These are phyloP conservation scores for Chymomyza fuscimana DNA, from an alignment of 2,888 invertebrate species.

Conservation along the genomic window DNA sequence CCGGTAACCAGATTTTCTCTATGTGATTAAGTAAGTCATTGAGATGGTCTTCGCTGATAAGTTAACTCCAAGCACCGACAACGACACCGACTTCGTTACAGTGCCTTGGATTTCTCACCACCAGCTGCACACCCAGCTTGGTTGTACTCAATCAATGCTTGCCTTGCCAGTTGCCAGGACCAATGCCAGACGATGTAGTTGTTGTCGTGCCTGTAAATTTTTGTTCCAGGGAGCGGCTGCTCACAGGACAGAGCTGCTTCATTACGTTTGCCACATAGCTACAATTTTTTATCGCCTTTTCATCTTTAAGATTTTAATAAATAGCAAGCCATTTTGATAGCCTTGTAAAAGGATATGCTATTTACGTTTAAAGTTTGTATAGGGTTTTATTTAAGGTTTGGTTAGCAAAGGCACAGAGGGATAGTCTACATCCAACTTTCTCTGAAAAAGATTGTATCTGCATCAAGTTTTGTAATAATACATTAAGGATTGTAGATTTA, in stretches of 20 bases:
- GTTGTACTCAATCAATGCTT: slow-evolving; percentile 25
- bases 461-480: too few relatives aligned
- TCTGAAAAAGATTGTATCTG: too few relatives aligned
- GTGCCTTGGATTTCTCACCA: background rate
- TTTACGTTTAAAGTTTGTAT: background rate
- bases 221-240: too few relatives aligned
- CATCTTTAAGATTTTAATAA: background rate
- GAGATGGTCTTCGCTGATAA: slow-evolving; percentile 66
- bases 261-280: background rate
- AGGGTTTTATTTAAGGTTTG: background rate
- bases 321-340: background rate
- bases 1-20: slow-evolving; percentile 73
- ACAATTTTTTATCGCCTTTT: background rate
- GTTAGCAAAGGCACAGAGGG: background rate
- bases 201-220: slow-evolving; percentile 38
- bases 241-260: background rate
- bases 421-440: too few relatives aligned
- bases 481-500: too few relatives aligned
- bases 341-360: background rate
- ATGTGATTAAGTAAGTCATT: slow-evolving; percentile 75
- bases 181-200: slow-evolving; percentile 31
- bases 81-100: slow-evolving; percentile 1
- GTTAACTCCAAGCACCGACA: slow-evolving; percentile 34
- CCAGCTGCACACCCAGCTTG: slow-evolving; percentile 13
- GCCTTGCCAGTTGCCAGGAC: slow-evolving; percentile 15